Evolutionary conservation across 2,797 vertebrate genomes (phyloP), one percentile per base, ranked within the genome.

Genomic region (Melanotaenia boesemani): DNA sequence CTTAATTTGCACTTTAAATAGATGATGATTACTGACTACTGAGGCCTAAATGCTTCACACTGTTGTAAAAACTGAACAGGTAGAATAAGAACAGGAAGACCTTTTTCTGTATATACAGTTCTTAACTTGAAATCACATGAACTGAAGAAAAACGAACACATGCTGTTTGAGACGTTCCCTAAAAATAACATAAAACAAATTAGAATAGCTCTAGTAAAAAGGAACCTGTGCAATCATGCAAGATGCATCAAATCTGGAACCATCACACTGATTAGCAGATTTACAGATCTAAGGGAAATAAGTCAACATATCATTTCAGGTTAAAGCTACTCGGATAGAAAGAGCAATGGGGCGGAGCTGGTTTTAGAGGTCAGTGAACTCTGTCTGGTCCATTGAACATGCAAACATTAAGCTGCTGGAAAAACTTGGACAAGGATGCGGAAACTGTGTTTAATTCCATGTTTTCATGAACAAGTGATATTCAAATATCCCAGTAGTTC

Each of bases 381-480:
- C 67, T 15, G 63, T 5, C 65, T n/a, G 58, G 15, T 62, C 60
- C 41, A 18, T 37, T 50, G 37, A 66, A 71, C 73, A 70, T 30
- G 71, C 66, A 74, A 84, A 88, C 84, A 74, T 41, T 60, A 66
- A 61, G 63, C 80, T 67, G 70, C 75, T 36, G 28, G 30, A 65
- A 79, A 70, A 77, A 75, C 62, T 78, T 86, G 86, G 84, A 78
- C 72, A 1, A 12, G n/a, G 36, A 64, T 20, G 15, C 80, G 85
- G 85, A 89, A 91, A 90, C 69, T 75, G 1, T 71, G 70, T 34
- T 58, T 1, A 41, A 57, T 16, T 67, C 62, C 65, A 34, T 79
- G 77, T 78, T 86, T 81, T 88, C 36, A 77, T 74, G 79, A 65
- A 74, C 76, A 78, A 83, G 63, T 60, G 65, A 61, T 37, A 59